These are phyloP conservation scores for Yponomeuta sedellus DNA, from an alignment of 2,888 invertebrate species.

Conservation along the genomic window DNA sequence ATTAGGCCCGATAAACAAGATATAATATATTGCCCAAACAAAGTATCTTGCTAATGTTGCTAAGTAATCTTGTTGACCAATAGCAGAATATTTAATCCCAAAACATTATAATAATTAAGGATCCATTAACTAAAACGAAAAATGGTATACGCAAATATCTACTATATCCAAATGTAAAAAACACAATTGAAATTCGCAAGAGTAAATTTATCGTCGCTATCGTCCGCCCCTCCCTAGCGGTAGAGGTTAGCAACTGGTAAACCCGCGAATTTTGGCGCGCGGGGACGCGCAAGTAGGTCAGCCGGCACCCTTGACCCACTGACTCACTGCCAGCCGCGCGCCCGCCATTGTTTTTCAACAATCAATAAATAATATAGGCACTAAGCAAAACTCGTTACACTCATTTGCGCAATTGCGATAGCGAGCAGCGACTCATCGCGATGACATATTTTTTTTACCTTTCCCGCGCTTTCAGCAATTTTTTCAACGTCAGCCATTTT, in stretches of 20 bases:
- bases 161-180: not conserved
- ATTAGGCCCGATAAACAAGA: too few species aligned
- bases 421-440: conserved; percentile 42
- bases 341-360: conserved; percentile 74
- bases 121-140: not conserved
- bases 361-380: conserved; percentile 70
- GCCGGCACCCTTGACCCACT: conserved; percentile 69
- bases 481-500: conserved; percentile 17
- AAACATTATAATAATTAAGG: not conserved
- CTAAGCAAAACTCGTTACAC: conserved; percentile 58
- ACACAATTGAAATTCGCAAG: not conserved
- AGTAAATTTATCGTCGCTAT: not conserved
- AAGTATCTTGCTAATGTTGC: too few species aligned
- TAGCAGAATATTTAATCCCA: too few species aligned
- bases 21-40: too few species aligned
- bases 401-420: conserved; percentile 52
- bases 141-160: not conserved
- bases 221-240: conserved; percentile 10
- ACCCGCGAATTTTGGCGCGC: conserved; percentile 71
- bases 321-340: conserved; percentile 64
- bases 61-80: too few species aligned
- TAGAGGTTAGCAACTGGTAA: conserved; percentile 64
- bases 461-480: conserved; percentile 30
- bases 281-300: conserved; percentile 65
- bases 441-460: conserved; percentile 40